Evolutionary conservation across 2,888 invertebrate species (phyloP).

Genomic region (Drosophila leonis): DNA sequence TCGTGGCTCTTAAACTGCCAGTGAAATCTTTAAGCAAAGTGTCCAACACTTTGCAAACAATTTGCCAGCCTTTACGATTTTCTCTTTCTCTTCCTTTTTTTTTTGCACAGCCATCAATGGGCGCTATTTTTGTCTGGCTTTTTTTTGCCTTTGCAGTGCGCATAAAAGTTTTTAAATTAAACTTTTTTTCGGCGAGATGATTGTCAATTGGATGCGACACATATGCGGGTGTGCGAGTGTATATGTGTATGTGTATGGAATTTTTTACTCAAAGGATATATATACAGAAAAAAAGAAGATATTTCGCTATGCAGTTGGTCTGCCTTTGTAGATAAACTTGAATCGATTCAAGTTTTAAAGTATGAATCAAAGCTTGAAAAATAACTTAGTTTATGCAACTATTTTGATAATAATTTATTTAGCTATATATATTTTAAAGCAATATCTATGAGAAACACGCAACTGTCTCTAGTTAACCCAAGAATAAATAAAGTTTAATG

Average conservation of each 20-base stretch:
- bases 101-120: constrained; percentile 56
- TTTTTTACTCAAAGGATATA: not conserved
- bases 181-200: constrained; percentile 57
- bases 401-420: too few species aligned
- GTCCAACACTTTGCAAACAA: constrained; percentile 75
- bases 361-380: not conserved
- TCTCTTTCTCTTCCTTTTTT: not conserved
- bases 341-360: not conserved
- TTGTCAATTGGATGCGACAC: constrained; percentile 52
- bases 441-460: too few species aligned
- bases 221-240: not conserved
- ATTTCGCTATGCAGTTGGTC: not conserved
- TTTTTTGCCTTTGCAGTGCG: constrained; percentile 35
- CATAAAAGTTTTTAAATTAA: constrained; percentile 78
- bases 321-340: not conserved
- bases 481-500: not conserved
- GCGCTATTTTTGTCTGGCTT: constrained; percentile 17
- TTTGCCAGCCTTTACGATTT: constrained; percentile 65
- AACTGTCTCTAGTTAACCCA: not conserved
- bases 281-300: not conserved
- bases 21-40: constrained; percentile 70
- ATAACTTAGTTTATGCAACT: not conserved
- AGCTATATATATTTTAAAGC: not conserved
- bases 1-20: constrained; percentile 47
- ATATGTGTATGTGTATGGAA: not conserved